phyloP scores from a whole-genome alignment of 2,113 vertebrate genomes.

The Dipodomys ordii region DNA sequence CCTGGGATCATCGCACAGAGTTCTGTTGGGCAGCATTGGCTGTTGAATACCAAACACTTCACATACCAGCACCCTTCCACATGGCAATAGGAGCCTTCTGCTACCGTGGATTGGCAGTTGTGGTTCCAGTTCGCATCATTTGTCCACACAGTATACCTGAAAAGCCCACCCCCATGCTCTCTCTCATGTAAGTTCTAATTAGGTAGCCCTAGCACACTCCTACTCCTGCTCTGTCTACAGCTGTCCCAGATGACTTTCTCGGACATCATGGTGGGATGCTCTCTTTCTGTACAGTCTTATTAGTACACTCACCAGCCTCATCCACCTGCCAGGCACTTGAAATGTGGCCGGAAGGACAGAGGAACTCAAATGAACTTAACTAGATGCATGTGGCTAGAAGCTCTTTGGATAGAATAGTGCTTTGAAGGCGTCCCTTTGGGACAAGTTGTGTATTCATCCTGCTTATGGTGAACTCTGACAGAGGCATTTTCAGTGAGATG shows the following conservation, averaged over 20 bases:
- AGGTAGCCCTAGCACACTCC: no score
- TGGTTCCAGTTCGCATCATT: background rate
- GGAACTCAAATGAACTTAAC: background rate
- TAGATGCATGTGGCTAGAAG: background rate
- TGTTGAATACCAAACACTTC: background rate
- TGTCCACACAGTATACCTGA: no score
- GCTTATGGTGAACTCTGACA: background rate
- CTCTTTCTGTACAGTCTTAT: background rate
- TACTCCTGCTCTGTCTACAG: background rate
- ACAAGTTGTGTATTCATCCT: background rate
- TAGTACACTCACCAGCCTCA: no score
- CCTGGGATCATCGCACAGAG: background rate
- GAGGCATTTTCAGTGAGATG: background rate
- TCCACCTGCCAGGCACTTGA: background rate
- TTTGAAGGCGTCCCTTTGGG: background rate
- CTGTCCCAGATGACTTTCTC: background rate
- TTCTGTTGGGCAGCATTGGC: background rate
- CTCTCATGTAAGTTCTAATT: no score
- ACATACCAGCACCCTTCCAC: background rate
- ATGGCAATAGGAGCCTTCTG: background rate
- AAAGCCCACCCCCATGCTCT: background rate
- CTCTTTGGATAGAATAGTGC: background rate
- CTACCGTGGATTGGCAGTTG: background rate
- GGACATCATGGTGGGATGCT: accelerated
- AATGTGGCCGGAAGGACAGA: background rate